These are phyloP conservation scores for Alviniconcha strummeri DNA, from an alignment of 2,888 invertebrate genomes.

Conservation along the genomic window DNA sequence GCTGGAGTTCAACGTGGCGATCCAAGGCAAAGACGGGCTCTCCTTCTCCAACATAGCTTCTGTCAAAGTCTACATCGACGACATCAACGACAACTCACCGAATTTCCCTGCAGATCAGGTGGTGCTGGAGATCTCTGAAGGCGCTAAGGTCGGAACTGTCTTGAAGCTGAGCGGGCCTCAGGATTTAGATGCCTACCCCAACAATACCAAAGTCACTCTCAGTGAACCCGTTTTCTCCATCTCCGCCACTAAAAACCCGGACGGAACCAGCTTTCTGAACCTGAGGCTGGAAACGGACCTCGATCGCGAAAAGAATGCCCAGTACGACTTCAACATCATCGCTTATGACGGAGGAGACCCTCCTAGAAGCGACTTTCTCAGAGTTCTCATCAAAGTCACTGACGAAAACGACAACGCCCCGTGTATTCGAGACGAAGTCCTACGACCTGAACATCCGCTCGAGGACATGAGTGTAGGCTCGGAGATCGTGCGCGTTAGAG, in stretches of 20 bases:
- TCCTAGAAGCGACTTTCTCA: constrained; percentile 48
- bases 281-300: constrained; percentile 53
- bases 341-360: constrained; percentile 59
- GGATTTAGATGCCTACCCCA: constrained; percentile 54
- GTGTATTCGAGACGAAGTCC: constrained; percentile 14
- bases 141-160: constrained; percentile 43
- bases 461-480: constrained; percentile 34
- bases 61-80: constrained; percentile 53
- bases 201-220: constrained; percentile 55
- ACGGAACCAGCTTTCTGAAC: constrained; percentile 57
- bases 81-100: constrained; percentile 62
- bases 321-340: constrained; percentile 54
- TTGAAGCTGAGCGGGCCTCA: constrained; percentile 51
- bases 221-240: constrained; percentile 52
- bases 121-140: constrained; percentile 43
- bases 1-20: constrained; percentile 53
- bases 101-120: constrained; percentile 47
- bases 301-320: constrained; percentile 55
- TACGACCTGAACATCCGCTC: no score
- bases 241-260: constrained; percentile 52
- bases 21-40: constrained; percentile 48
- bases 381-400: constrained; percentile 52
- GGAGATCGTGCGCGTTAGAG: constrained; percentile 38
- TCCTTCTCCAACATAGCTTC: constrained; percentile 57
- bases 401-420: constrained; percentile 64